Evolutionary conservation across 2,113 vertebrate genomes (phyloP), one percentile per base, ranked within the genome.

Genomic region (Neodontobutis hainanensis): DNA sequence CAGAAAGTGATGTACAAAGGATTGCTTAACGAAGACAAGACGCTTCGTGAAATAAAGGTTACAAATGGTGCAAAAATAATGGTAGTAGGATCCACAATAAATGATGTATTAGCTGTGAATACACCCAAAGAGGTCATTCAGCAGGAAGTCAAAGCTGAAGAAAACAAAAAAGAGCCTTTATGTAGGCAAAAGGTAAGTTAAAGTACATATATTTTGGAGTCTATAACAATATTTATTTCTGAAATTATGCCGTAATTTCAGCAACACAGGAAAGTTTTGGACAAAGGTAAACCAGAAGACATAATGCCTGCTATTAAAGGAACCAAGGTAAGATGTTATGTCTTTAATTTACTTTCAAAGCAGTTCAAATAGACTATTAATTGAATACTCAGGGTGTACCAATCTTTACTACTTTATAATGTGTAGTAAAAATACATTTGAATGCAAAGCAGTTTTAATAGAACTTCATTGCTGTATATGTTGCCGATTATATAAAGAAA

Each of bases 1-100:
- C 97, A 99, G 91, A 99, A 99, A 85, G 97, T 99, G 52, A 99
- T 99, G 97, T 99, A 97, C 88, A 99, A 99, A 89, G 97, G 97
- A 50, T 90, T 99, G 4, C 93, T 99, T 27, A 96, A 96, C 0
- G 97, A 99, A 87, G 97, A 99, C 73, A 99, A 99, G 87, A 99
- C 96, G 0, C 86, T 99, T 86, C 92, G 97, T 58, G 97, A 99
- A 88, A 98, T 99, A 75, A 99, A 95, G 92, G 91, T 99, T 6
- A 95, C 95, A 34, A 98, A 95, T 0, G 96, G 97, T 68, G 96
- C 97, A 2, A 99, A 99, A 89, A 97, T 99, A 71, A 99, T 99
- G 97, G 97, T 99, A 11, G 96, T 99, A 56, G 97, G 97, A 27
- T 99, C 97, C 0, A 99, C 97, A 0, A 98, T 99, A 91, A 99